Base-by-base conservation (phyloP, 2,888 invertebrate species). In the Neria commutata region DNA sequence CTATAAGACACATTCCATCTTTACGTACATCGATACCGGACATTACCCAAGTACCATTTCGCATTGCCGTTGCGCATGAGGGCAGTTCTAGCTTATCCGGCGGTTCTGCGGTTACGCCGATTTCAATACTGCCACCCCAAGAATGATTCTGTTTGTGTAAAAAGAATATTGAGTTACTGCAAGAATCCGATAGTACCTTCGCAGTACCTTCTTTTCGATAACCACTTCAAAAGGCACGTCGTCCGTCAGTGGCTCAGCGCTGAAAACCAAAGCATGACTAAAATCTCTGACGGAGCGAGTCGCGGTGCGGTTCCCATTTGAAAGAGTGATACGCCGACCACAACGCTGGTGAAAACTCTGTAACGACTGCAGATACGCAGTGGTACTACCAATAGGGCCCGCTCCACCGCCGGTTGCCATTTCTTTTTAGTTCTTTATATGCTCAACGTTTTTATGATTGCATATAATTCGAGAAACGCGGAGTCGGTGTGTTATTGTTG, bases 11-110 rank as follows among this genome's bases (percentile, higher is more conserved):
- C 25, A 89, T 86, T 1, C 95, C 95, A 84, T 96, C 92, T 76
- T 91, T 90, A 23, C 94, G 86, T 54, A 97, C 87, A 37, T 92
- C 91, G 66, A 88, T 90, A 24, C 94, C 93, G 2, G 94, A 92
- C 90, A 96, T 90, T 51, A 95, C 92, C 96, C 95, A 97, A 63
- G 93, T 91, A 64, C 91, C 91, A 73, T 89, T 88, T 65, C 87
- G 87, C 77, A 91, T 87, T 73, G 91, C 91, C 11, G 90, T 89
- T 8, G 93, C 92, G 75, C 90, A 91, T 6, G 91, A 87, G 33
- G 90, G 89, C 67, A 91, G 82, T 63, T 88, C 88, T 62, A 89
- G 81, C 50, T 85, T 84, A 52, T 88, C 85, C 10, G 91, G 91
- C 74, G 89, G 87, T 66, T 86, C 86, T 52, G 87, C 85, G 6